Evolutionary conservation across 1,140 invertebrate genomes (phyloP), one percentile per base, ranked within the genome.

Genomic region (Drosophila ironensis): DNA sequence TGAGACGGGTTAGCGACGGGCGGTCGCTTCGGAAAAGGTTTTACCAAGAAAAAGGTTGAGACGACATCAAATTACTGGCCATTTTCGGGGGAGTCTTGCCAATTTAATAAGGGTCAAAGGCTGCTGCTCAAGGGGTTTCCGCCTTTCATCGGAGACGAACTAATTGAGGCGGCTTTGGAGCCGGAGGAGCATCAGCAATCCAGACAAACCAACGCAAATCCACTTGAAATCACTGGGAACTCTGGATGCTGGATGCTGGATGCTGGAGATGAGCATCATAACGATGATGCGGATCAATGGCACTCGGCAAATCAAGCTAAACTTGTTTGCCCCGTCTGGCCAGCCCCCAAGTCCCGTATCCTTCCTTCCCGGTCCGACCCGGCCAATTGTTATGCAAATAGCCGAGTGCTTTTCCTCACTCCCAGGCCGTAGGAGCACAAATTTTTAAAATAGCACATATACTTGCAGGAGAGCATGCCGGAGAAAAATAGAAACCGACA

Each of bases 301-400:
- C 52, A 70, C 66, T 70, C 30, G 28, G 24, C 52, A 70, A 70
- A 70, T 70, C 64, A 50, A 70, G 70, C 64, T 70, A 70, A 69
- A 70, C 53, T 57, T 70, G 66, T 70, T 69, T 70, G 66, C 66
- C 47, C n/a, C 53, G 45, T 69, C 69, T 69, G 35, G 35, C 44
- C 44, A 35, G 41, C 25, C 16, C 16, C 19, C 9, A 2, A 1
- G 5, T 2, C 3, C 4, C 19, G n/a, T n/a, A n/a, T 48, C 19
- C 30, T 25, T 2, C 17, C 37, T 27, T 3, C 9, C 48, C 11
- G 7, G 19, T 45, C 37, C n/a, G n/a, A n/a, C n/a, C 47, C 38
- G 9, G 73, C 78, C 78, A 82, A 86, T 84, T 84, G 76, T 86
- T 84, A 84, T 84, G 78, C 80, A 84, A 84, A 84, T 84, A 76